phyloP scores from a whole-genome alignment of 2,888 invertebrate genomes.

The Linnaemya tessellans region DNA sequence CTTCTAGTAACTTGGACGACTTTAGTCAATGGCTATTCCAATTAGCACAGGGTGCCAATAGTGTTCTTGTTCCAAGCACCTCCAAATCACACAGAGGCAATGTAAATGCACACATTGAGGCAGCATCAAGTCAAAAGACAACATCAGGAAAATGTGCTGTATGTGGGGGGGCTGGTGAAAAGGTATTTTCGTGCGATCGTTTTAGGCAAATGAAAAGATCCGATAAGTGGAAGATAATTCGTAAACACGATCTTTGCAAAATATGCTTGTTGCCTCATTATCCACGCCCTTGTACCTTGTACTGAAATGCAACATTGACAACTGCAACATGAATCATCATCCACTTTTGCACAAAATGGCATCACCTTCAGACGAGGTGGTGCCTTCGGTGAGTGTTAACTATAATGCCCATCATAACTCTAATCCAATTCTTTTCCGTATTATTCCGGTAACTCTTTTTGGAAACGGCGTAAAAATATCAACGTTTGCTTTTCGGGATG shows the following conservation, averaged over 20 bases:
- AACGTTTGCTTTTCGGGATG: not conserved
- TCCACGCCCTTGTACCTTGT: no score
- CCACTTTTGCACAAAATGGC: slow-evolving; percentile 50
- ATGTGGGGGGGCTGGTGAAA: slow-evolving; percentile 37
- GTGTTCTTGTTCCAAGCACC: not conserved
- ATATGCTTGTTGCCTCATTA: slow-evolving; percentile 54
- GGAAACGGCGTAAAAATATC: not conserved
- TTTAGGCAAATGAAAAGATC: slow-evolving; percentile 33
- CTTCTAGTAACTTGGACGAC: not conserved
- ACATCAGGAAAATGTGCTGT: no score
- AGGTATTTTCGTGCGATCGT: slow-evolving; percentile 29
- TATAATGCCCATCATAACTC: not conserved
- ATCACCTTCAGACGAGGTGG: not conserved
- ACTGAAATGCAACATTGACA: no score
- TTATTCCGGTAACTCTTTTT: not conserved
- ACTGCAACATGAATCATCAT: no score
- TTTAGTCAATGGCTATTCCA: slow-evolving; percentile 4
- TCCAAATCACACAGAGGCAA: slow-evolving; percentile 1
- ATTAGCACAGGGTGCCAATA: not conserved
- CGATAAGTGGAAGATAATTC: slow-evolving; percentile 47
- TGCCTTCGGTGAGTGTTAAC: slow-evolving; percentile 7
- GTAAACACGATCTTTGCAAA: slow-evolving; percentile 52
- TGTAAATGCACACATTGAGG: slow-evolving; percentile 36
- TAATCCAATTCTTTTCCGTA: not conserved
- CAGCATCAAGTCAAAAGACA: slow-evolving; percentile 16